Evolutionary conservation across 1,140 invertebrate species (phyloP).

Genomic region (Paraescarpia echinospica): DNA sequence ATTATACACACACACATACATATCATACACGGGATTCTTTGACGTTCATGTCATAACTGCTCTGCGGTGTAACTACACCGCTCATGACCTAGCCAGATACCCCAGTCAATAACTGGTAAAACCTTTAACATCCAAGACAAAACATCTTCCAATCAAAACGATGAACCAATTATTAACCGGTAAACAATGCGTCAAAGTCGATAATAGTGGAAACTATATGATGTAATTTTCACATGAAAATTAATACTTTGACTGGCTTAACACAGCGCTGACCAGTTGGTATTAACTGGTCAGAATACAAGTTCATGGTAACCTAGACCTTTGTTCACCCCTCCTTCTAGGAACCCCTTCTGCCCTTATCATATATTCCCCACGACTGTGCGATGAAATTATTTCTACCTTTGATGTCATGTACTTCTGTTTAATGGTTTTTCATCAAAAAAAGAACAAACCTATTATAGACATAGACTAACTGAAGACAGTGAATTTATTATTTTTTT

Average conservation of each 20-base stretch:
- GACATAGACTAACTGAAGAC: no score
- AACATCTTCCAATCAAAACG: background rate
- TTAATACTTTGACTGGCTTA: background rate
- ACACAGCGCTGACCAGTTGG: background rate
- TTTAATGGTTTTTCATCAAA: no score
- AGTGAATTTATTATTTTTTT: no score
- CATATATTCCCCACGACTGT: background rate
- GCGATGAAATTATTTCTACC: background rate
- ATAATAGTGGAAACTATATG: background rate
- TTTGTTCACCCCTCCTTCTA: background rate
- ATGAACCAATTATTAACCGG: background rate
- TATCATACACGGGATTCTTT: background rate
- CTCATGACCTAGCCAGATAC: background rate
- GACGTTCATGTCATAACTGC: background rate
- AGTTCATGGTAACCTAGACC: background rate
- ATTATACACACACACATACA: background rate
- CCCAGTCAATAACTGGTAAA: background rate
- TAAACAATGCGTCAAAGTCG: background rate
- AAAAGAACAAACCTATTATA: no score
- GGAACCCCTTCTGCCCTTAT: background rate
- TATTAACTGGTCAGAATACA: background rate
- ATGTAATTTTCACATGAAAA: conserved; percentile 6
- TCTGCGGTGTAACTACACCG: background rate
- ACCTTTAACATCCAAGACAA: background rate
- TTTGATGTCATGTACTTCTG: background rate